A percentile compares a stretch with the other conserved stretches of the same genome.
Conservation (phyloP, 2,797 vertebrate genomes). For the Halcyon chelicuti region DNA sequence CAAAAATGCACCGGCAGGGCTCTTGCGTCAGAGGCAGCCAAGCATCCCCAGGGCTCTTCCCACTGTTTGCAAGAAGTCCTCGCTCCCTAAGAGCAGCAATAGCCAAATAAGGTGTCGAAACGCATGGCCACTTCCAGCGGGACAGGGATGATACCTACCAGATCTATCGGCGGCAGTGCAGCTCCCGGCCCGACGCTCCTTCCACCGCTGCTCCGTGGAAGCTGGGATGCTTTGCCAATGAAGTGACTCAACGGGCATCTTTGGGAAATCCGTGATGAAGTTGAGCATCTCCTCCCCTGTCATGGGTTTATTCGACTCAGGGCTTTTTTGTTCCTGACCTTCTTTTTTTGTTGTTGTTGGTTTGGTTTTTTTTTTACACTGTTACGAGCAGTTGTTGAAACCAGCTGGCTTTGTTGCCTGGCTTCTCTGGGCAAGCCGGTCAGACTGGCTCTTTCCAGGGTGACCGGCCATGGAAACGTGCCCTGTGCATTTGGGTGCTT, state of each 20-base stretch:
- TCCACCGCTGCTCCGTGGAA: background rate
- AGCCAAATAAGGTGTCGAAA: conserved; percentile 83
- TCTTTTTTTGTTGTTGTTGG: background rate
- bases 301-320: rapidly evolving
- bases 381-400: background rate
- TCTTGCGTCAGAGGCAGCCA: conserved; percentile 77
- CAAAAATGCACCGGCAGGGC: conserved; percentile 45
- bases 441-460: conserved; percentile 19
- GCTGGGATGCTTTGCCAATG: background rate
- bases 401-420: background rate
- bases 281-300: rapidly evolving
- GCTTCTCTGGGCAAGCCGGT: background rate
- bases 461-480: background rate
- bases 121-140: conserved; percentile 37
- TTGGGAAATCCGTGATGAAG: rapidly evolving
- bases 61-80: conserved; percentile 73
- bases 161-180: conserved; percentile 39
- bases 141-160: conserved; percentile 74
- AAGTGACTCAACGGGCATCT: background rate
- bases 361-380: background rate
- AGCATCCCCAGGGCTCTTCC: conserved; percentile 70
- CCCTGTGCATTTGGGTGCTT: background rate
- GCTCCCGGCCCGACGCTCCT: background rate
- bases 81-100: conserved; percentile 66
- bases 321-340: too few relatives aligned